These are phyloP conservation scores for Tenualosa ilisha DNA, from an alignment of 2,797 vertebrate species.

Conservation along the genomic window DNA sequence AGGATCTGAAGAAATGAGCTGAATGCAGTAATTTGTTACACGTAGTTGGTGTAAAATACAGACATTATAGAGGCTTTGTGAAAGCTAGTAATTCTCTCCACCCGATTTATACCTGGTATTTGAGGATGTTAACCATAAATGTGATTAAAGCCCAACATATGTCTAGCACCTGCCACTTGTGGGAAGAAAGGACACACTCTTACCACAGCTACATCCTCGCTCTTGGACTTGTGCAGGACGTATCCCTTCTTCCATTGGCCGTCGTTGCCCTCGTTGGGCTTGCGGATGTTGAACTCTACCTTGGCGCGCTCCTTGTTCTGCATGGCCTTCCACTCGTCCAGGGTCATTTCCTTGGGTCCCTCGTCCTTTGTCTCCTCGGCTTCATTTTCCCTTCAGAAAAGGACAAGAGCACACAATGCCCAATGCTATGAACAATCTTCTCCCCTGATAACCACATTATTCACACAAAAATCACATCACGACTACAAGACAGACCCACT, in stretches of 20 bases:
- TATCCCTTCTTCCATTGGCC: slow-evolving; percentile 99
- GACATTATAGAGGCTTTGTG: background rate
- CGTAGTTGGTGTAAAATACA: background rate
- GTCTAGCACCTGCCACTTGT: background rate
- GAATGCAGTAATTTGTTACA: background rate
- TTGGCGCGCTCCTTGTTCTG: slow-evolving; percentile 98
- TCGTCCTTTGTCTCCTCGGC: slow-evolving; percentile 96
- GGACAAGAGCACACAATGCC: background rate
- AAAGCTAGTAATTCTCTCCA: background rate
- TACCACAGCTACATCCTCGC: slow-evolving; percentile 85
- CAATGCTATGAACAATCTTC: background rate
- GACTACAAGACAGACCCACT: background rate
- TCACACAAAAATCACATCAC: background rate
- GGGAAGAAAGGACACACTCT: background rate
- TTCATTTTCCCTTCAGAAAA: slow-evolving; percentile 89
- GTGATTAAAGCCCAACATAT: background rate
- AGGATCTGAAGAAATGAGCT: background rate
- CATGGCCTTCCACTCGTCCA: slow-evolving; percentile 99
- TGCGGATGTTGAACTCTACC: slow-evolving; percentile 99
- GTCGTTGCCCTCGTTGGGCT: slow-evolving; percentile 96
- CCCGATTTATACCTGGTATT: background rate
- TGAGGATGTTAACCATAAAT: background rate
- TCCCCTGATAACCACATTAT: background rate
- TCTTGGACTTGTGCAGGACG: slow-evolving; percentile 99
- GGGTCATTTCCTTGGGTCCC: slow-evolving; percentile 97